Evolutionary conservation across 1,140 invertebrate species (phyloP).

Genomic region (Drosophila kurseongensis): DNA sequence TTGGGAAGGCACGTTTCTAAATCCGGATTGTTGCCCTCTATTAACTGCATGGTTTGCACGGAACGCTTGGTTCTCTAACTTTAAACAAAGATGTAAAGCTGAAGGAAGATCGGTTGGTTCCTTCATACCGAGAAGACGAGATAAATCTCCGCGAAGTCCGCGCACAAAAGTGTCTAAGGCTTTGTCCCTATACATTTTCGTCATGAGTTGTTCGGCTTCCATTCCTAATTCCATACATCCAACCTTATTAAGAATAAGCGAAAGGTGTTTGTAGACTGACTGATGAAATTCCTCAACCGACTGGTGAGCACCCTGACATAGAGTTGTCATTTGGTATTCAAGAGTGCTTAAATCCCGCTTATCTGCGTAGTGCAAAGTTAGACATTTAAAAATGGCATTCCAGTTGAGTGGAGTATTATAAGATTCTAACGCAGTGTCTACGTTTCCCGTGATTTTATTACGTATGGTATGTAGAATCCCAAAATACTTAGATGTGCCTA

Average conservation of each 20-base stretch:
- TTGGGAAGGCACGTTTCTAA: no score
- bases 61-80: no score
- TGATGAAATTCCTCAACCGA: conserved; percentile 38
- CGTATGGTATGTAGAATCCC: conserved; percentile 31
- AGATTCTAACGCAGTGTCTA: conserved; percentile 32
- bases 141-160: conserved; percentile 3
- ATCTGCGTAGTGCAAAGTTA: conserved; percentile 39
- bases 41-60: not conserved
- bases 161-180: conserved; percentile 28
- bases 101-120: conserved; percentile 26
- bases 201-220: conserved; percentile 19
- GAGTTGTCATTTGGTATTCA: conserved; percentile 26
- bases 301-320: conserved; percentile 20
- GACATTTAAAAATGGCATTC: conserved; percentile 14
- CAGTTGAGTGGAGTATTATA: conserved; percentile 45
- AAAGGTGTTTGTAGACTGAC: conserved; percentile 34
- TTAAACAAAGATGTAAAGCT: conserved; percentile 45
- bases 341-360: conserved; percentile 33
- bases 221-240: conserved; percentile 23
- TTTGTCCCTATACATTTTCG: conserved; percentile 32
- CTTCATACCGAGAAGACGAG: conserved; percentile 13
- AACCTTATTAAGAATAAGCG: conserved; percentile 43
- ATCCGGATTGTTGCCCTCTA: not conserved
- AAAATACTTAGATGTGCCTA: conserved; percentile 41
- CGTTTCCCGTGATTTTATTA: conserved; percentile 34